Base-by-base conservation (phyloP, 2,888 invertebrate genomes). In the Trichopoda pennipes region DNA sequence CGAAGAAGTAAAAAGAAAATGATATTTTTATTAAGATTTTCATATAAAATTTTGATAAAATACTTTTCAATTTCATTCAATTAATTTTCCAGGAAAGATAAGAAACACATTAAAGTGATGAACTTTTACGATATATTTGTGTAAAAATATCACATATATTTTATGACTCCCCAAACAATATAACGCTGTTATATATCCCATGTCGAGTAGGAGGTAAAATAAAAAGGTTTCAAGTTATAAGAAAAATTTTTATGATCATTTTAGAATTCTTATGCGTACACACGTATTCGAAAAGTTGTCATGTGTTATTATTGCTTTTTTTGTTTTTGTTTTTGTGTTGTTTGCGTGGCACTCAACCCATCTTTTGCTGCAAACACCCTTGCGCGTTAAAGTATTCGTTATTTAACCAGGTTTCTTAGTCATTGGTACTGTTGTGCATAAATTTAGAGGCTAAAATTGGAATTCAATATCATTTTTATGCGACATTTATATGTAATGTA, bases 181-280 rank as follows among this genome's bases (percentile, higher is more conserved):
- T 35, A 28, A n/a, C 23, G 19, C 63, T 38, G 16, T 47, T 16
- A 66, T 35, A 19, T 47, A 28, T 21, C 38, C 60, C 14, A 14
- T 47, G 28, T 38, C 38, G 47, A 38, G 38, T 17, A 32, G 35
- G 47, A 28, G 44, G n/a, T 3, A 23, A 38, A 9, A 55, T 19
- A n/a, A 49, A 56, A 55, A 47, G 44, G 19, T 47, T 58, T 66
- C 49, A 38, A 58, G 32, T 69, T 47, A 68, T 53, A 81, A 81
- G 60, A 77, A 28, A 75, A 72, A n/a, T 80, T 78, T 84, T 85
- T 85, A 82, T 78, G 72, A 69, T 73, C 77, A 73, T 84, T 84
- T 81, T 80, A 66, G 69, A 79, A 82, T 82, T 82, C 82, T 81
- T 85, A 85, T 85, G 85, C 85, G 80, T 84, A 78, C 84, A 84